Evolutionary conservation across 2,113 vertebrate species (phyloP), one percentile per base, ranked within the genome.

Genomic region (Microtus pennsylvanicus): DNA sequence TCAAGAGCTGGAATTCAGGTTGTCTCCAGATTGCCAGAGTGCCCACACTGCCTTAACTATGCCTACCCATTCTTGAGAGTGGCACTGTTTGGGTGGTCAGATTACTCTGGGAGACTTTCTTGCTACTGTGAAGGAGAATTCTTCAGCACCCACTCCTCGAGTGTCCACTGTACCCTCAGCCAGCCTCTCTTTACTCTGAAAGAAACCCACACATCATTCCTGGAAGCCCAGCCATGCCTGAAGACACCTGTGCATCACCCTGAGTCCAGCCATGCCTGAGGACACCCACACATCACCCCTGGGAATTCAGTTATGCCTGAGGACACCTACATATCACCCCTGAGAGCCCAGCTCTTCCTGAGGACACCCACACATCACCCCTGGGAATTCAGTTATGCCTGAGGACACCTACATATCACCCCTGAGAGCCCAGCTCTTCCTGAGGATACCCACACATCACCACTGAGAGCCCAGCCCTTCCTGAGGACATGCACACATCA

Each of bases 361-460:
- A 55, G 55, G 55, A 55, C 0, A 17, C 55, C 16, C 16, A 16
- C 55, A 55, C 55, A 55, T 55, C 16, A 55, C 14, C 16, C 3
- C 52, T 55, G 1, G 16, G 1, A 55, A 0, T 14, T 14, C 52
- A 55, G 52, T 0, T 3, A 17, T 55, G 16, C 55, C 55, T 17
- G 3, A 55, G 55, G 55, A 55, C 4, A 55, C 55, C 4, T 0
- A 1, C 1, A 4, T 16, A 5, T 55, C 55, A 55, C 55, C 16
- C 17, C 55, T 19, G 17, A 19, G 17, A 55, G 4, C 4, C 4
- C 16, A 55, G 55, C 17, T 1, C 1, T 5, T 0, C 55, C 17
- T 55, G 5, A 55, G 55, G 55, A 55, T 1, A 19, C 17, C 17
- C 5, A 5, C 17, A 19, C 5, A 58, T 14, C 52, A 55, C 52